Percentiles rank a stretch among this genome's conserved stretches.
phyloP scores from a whole-genome alignment of 2,888 invertebrate species.

The Alloplasta piceator region DNA sequence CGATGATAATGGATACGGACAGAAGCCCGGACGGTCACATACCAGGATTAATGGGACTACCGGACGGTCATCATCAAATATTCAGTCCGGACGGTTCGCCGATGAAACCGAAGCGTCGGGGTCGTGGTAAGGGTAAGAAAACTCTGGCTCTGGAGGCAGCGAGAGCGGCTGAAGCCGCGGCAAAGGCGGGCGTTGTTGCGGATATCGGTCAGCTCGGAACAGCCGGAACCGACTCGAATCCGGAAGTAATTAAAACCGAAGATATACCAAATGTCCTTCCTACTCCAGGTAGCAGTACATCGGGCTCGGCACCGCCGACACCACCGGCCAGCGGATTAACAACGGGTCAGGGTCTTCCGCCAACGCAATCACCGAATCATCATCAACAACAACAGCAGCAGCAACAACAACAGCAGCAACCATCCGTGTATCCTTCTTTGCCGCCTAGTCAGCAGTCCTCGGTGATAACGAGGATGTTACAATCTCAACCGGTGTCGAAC shows the following conservation, averaged over 20 bases:
- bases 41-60: slow-evolving; percentile 73
- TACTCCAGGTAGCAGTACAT: slow-evolving; percentile 80
- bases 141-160: slow-evolving; percentile 82
- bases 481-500: slow-evolving; percentile 82
- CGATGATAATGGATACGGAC: slow-evolving; percentile 81
- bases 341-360: slow-evolving; percentile 75
- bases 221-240: slow-evolving; percentile 76
- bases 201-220: slow-evolving; percentile 71
- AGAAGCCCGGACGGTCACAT: slow-evolving; percentile 73
- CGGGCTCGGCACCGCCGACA: slow-evolving; percentile 81
- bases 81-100: slow-evolving; percentile 79
- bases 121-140: slow-evolving; percentile 82
- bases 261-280: slow-evolving; percentile 78
- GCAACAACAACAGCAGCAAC: slow-evolving; percentile 50
- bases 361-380: slow-evolving; percentile 73
- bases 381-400: slow-evolving; percentile 42
- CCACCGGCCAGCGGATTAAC: slow-evolving; percentile 72
- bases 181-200: slow-evolving; percentile 73
- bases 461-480: slow-evolving; percentile 87
- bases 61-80: slow-evolving; percentile 72
- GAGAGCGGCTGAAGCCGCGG: slow-evolving; percentile 85
- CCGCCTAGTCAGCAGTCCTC: slow-evolving; percentile 84
- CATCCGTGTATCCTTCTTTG: slow-evolving; percentile 79
- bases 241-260: slow-evolving; percentile 74
- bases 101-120: slow-evolving; percentile 80